These are phyloP conservation scores for Macroteleia sp. DNA, from an alignment of 2,888 invertebrate genomes.

Conservation along the genomic window DNA sequence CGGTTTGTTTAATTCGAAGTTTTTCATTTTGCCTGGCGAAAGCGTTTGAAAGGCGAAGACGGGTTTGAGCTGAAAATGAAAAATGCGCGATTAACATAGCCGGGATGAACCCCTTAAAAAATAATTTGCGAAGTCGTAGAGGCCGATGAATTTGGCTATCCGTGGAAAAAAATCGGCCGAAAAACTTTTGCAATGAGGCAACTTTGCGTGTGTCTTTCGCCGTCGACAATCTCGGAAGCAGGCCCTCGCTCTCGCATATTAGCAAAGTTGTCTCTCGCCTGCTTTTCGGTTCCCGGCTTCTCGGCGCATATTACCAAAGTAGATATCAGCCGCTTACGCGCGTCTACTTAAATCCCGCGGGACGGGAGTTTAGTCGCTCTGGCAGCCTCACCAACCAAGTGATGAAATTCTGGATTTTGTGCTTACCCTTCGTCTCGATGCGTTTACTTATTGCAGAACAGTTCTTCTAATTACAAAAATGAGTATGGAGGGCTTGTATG, in stretches of 20 bases:
- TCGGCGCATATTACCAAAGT: slow-evolving; percentile 66
- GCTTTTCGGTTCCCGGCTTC: slow-evolving; percentile 53
- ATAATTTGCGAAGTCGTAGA: slow-evolving; percentile 78
- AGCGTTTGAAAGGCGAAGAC: slow-evolving; percentile 47
- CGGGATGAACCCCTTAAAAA: slow-evolving; percentile 74
- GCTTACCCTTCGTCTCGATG: slow-evolving; percentile 24
- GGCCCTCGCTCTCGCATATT: slow-evolving; percentile 77
- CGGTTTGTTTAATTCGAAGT: slow-evolving; percentile 31
- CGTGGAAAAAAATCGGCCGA: slow-evolving; percentile 53
- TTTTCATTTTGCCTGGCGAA: slow-evolving; percentile 33
- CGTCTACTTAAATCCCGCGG: slow-evolving; percentile 60
- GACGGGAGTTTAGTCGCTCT: slow-evolving; percentile 47
- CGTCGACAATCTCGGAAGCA: slow-evolving; percentile 73
- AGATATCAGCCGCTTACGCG: slow-evolving; percentile 62
- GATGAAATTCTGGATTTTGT: slow-evolving; percentile 60
- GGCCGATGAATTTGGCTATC: slow-evolving; percentile 39
- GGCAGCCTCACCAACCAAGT: slow-evolving; percentile 27
- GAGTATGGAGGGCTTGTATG: too few relatives aligned
- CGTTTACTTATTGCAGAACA: slow-evolving; percentile 28
- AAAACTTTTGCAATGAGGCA: slow-evolving; percentile 82
- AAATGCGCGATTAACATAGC: slow-evolving; percentile 63
- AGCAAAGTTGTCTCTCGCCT: slow-evolving; percentile 79
- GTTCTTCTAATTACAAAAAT: slow-evolving; percentile 23
- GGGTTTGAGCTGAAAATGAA: slow-evolving; percentile 54
- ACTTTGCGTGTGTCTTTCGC: slow-evolving; percentile 84